Evolutionary conservation across 1,140 invertebrate species (phyloP).

Genomic region (Octopus sinensis): DNA sequence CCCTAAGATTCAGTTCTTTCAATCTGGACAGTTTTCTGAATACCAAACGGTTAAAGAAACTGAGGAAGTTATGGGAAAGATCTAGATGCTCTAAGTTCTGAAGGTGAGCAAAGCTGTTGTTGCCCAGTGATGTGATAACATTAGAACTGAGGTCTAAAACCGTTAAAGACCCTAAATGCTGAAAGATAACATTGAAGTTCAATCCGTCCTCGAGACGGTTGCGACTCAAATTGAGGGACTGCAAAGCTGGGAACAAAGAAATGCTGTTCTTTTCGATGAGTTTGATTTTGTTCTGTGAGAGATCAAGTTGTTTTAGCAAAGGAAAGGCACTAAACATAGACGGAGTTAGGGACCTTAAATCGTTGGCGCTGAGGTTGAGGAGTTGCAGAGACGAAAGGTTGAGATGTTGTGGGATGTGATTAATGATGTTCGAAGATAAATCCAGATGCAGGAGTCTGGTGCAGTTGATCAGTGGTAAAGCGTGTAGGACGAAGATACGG

Average conservation of each 20-base stretch:
- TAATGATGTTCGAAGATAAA: not conserved
- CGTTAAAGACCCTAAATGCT: not conserved
- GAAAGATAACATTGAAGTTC: not conserved
- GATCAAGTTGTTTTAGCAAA: conserved; percentile 22
- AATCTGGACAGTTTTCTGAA: not conserved
- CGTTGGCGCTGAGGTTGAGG: not conserved
- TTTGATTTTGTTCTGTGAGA: conserved; percentile 28
- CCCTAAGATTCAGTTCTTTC: not conserved
- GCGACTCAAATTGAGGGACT: conserved; percentile 20
- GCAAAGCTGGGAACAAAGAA: conserved; percentile 13
- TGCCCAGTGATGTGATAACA: not conserved
- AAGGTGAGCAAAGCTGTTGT: conserved; percentile 22
- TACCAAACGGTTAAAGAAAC: conserved; percentile 1
- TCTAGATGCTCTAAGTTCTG: conserved; percentile 20
- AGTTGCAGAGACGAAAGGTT: not conserved
- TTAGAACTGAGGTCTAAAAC: not conserved
- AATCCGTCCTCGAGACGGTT: conserved; percentile 21
- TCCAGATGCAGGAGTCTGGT: not conserved
- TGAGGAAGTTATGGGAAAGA: conserved; percentile 24
- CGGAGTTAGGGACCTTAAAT: not conserved
- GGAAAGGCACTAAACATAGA: conserved; percentile 5
- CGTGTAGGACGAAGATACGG: not conserved
- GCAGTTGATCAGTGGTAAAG: not conserved
- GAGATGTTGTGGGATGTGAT: not conserved
- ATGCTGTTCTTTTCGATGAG: conserved; percentile 15